Evolutionary conservation across 2,113 vertebrate genomes (phyloP).

Genomic region (Anguilla japonica): DNA sequence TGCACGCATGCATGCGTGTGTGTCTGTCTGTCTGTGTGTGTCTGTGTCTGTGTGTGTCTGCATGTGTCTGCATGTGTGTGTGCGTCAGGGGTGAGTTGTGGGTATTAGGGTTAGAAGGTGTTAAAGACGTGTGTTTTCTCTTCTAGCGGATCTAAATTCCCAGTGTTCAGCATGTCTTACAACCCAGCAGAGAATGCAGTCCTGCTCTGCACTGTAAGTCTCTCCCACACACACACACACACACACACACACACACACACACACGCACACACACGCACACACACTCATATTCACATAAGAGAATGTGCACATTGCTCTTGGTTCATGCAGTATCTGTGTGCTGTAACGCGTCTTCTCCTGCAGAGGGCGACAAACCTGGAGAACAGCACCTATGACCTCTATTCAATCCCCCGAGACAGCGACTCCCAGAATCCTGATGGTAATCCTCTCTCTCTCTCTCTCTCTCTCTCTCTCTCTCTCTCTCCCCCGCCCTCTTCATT

Average conservation of each 20-base stretch:
- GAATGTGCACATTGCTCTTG: neutral
- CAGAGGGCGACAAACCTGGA: slow-evolving; percentile 96
- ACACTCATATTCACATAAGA: neutral
- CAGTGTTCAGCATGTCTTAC: slow-evolving; percentile 96
- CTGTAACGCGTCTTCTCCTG: slow-evolving; percentile 1
- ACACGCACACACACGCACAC: neutral
- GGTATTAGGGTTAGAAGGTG: no score
- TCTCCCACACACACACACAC: neutral
- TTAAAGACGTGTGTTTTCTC: neutral
- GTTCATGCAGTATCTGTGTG: neutral
- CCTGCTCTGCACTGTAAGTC: slow-evolving; percentile 88
- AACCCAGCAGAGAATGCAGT: slow-evolving; percentile 95
- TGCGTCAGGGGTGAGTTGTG: slow-evolving; percentile 47
- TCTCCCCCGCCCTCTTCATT: neutral
- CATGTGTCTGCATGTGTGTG: neutral
- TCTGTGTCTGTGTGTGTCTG: neutral
- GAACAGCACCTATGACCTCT: slow-evolving; percentile 96
- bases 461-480: neutral
- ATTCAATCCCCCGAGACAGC: slow-evolving; percentile 92
- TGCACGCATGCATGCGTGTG: neutral
- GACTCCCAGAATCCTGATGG: slow-evolving; percentile 97
- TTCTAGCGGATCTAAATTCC: slow-evolving; percentile 91
- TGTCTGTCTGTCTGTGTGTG: neutral
- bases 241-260: neutral
- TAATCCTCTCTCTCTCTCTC: slow-evolving; percentile 49